Evolutionary conservation across 2,113 vertebrate species (phyloP), one percentile per base, ranked within the genome.

Genomic region (Myrmecophaga tridactyla): DNA sequence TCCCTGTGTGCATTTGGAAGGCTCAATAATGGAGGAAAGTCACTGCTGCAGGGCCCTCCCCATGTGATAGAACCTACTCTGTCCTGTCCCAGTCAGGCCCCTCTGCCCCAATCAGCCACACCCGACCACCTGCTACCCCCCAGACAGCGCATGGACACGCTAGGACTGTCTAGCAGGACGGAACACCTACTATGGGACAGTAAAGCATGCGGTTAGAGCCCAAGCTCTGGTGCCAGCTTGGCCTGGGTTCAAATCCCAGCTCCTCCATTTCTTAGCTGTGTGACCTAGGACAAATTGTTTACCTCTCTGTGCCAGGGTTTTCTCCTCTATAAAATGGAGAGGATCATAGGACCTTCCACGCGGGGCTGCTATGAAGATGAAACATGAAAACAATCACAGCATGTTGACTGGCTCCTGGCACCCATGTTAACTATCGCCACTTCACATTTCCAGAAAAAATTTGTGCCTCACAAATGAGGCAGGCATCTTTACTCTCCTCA

Each of bases 61-160:
- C 7, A 0, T 1, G 2, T 39, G 69, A 51, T 80, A n/a, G 43
- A 62, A 63, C 62, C n/a, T 39, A 7, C 41, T 3, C 73, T 41
- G 46, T 13, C 31, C 3, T 86, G 27, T 39, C 13, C 39, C 11
- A 75, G 77, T 21, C 21, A n/a, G n/a, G n/a, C 4, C 34, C 29
- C 39, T 29, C 2, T 18, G 67, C 34, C 48, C 13, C 7, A 0
- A 18, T 12, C 12, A 18, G 10, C n/a, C 27, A 18, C 12, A n/a
- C 41, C 23, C 4, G 39, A 31, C 4, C 4, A 27, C 39, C 27
- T 18, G 72, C 13, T 46, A 72, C 25, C 65, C 48, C 14, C 58
- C 34, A 23, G 41, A 8, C 0, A 31, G 43, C 25, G 27, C 4
- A 0, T 1, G 12, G 77, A 31, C 25, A 21, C 9, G 14, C 36